A percentile compares a stretch with the other conserved stretches of the same genome.
Evolutionary conservation across 2,888 invertebrate species (phyloP).

Genomic region (Hyalella azteca): DNA sequence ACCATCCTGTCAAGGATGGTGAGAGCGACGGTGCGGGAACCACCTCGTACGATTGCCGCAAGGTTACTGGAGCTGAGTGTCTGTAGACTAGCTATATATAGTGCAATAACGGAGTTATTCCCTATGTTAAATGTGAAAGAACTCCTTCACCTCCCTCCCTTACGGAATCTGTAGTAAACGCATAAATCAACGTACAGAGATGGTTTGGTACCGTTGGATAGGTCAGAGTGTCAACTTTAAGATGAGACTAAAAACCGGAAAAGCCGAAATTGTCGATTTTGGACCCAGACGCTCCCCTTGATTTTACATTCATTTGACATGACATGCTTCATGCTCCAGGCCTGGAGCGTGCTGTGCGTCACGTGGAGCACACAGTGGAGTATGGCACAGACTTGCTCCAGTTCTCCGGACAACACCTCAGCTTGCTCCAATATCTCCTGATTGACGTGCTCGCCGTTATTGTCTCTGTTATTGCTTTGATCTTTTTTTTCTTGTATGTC

Average conservation of each 20-base stretch:
- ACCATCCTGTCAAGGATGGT: too few species aligned
- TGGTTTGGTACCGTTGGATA: background rate
- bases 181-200: background rate
- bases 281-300: too few species aligned
- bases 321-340: background rate
- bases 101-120: too few species aligned
- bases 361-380: conserved; percentile 44
- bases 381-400: conserved; percentile 45
- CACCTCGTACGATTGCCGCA: too few species aligned
- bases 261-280: background rate
- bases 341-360: conserved; percentile 45
- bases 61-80: too few species aligned
- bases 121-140: too few species aligned
- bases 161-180: background rate
- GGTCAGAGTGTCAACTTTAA: too few species aligned
- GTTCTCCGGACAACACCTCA: conserved; percentile 45
- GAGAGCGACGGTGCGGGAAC: too few species aligned
- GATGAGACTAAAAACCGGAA: background rate
- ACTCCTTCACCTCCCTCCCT: background rate
- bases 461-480: background rate
- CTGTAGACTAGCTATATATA: too few species aligned
- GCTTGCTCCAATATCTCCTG: conserved; percentile 44
- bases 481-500: background rate
- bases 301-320: too few species aligned
- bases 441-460: conserved; percentile 47